Conservation (phyloP, 2,797 vertebrate species). For the Fistularia commersonii region DNA sequence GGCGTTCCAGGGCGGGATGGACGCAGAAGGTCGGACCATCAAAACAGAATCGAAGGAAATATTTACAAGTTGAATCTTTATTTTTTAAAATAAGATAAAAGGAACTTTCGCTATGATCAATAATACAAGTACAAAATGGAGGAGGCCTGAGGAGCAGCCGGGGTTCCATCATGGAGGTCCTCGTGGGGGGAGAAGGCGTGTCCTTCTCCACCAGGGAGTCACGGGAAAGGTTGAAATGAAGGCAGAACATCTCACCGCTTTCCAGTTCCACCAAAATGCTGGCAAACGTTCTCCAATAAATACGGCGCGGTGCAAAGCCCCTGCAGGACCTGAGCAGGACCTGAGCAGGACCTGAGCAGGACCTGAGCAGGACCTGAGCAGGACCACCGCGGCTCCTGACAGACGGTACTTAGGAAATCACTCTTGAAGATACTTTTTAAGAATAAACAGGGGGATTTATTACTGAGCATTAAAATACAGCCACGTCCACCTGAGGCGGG, state of each 20-base stretch:
- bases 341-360: constrained; percentile 30
- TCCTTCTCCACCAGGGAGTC: too few species aligned
- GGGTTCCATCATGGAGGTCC: constrained; percentile 83
- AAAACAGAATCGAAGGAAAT: constrained; percentile 4
- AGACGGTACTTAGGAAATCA: constrained; percentile 73
- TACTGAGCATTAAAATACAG: constrained; percentile 47
- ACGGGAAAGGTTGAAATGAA: constrained; percentile 26
- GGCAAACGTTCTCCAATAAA: constrained; percentile 63
- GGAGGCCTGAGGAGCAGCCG: constrained; percentile 79
- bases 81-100: constrained; percentile 97
- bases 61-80: constrained; percentile 87
- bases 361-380: constrained; percentile 41
- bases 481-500: constrained; percentile 18
- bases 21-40: too few species aligned
- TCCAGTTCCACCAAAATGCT: constrained; percentile 56
- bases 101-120: constrained; percentile 84
- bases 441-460: constrained; percentile 53
- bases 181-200: too few species aligned
- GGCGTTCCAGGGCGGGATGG: too few species aligned
- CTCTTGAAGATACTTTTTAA: constrained; percentile 61
- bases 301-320: constrained; percentile 58
- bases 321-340: too few species aligned
- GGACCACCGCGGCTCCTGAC: constrained; percentile 62
- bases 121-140: constrained; percentile 81
- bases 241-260: constrained; percentile 37